Base-by-base conservation (phyloP, 2,888 invertebrate genomes). In the Camptogramma bilineatum region DNA sequence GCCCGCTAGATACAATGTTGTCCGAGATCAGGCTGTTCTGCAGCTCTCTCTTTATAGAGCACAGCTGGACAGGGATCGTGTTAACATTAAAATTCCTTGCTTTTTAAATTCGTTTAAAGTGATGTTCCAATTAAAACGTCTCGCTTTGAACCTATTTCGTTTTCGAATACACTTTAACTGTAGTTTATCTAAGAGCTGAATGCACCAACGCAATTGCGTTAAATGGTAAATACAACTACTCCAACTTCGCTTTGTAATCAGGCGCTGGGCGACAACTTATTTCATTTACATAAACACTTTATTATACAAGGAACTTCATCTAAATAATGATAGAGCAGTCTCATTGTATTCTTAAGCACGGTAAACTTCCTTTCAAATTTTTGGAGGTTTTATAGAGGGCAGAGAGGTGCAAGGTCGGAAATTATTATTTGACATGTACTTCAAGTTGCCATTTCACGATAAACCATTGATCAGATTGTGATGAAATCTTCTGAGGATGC, bases 211-310 rank as follows among this genome's bases (percentile, higher is more conserved):
- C 78, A 84, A 85, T 83, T 83, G 74, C 83, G 81, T 88, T 85
- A 85, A 83, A 81, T 78, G 78, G 79, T 84, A 85, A 87, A 87
- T 84, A 88, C 84, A 88, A 87, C 84, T 82, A 82, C 76, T 81
- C 76, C 76, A 85, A 87, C 79, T 86, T 85, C 82, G 81, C 87
- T 87, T 88, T 84, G 87, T 88, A 89, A 88, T 88, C 86, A 87
- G 85, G 84, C 85, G 82, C 80, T 83, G 81, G 80, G 82, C 84
- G 87, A 87, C 87, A 86, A 88, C 82, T 87, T 86, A 87, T 84
- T 88, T 84, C 82, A 88, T 88, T 88, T 87, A 82, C 88, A 87
- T 87, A 87, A 88, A 88, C 84, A 84, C 82, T 85, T 73, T 83
- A 82, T 81, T 83, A 83, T 84, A 85, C 85, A 79, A 80, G 76